Conservation (phyloP, 92 coral and sea anemone species). For the Epizoanthus fatuus region DNA sequence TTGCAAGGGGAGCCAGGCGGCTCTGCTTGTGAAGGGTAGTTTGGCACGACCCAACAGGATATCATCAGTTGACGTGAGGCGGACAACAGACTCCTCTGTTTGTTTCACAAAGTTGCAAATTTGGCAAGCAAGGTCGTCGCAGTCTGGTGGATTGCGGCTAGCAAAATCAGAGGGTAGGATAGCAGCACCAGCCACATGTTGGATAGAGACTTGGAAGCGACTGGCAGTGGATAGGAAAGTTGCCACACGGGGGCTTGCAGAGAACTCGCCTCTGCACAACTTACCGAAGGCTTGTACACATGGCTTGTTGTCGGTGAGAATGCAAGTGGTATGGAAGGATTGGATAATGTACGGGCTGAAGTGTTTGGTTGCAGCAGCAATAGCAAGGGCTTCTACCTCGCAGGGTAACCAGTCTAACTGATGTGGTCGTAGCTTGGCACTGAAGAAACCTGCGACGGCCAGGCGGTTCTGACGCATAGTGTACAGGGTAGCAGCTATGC, state of each 20-base stretch:
- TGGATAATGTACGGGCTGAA: conserved; percentile 64
- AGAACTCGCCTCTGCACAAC: conserved; percentile 47
- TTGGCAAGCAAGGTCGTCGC: conserved; percentile 36
- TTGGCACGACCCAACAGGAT: background rate
- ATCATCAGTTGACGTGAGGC: background rate
- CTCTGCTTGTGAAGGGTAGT: background rate
- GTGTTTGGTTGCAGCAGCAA: conserved; percentile 52
- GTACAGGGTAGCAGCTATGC: conserved; percentile 54
- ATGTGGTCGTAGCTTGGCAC: conserved; percentile 51
- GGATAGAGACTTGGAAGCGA: conserved; percentile 28
- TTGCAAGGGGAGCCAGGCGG: too few relatives aligned
- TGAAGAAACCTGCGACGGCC: conserved; percentile 50
- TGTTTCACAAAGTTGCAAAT: conserved; percentile 39
- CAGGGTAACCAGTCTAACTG: conserved; percentile 59
- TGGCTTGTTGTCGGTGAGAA: conserved; percentile 50
- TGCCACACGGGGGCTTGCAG: conserved; percentile 43
- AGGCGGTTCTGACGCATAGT: conserved; percentile 42
- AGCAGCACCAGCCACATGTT: conserved; percentile 41
- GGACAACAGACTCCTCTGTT: conserved; percentile 8
- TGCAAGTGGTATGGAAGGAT: background rate
- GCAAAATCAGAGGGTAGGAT: conserved; percentile 46
- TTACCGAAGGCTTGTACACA: conserved; percentile 61
- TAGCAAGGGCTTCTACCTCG: conserved; percentile 54
- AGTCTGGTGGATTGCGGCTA: conserved; percentile 40
- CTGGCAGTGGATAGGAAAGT: conserved; percentile 40